phyloP scores from a whole-genome alignment of 2,888 invertebrate species.

The Odontothrips loti region DNA sequence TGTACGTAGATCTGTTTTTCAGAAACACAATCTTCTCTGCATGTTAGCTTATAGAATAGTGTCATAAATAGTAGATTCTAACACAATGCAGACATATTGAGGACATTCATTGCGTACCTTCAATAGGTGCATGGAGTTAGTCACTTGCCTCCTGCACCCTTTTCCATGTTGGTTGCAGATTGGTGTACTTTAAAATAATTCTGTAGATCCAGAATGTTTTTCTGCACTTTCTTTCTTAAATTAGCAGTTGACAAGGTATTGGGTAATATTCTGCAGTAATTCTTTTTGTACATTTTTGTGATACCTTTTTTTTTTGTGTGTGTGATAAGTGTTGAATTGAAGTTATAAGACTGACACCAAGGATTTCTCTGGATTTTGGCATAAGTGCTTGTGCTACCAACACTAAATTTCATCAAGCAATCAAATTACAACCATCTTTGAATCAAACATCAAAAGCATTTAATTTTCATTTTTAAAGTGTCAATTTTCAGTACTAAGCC shows the following conservation, averaged over 20 bases:
- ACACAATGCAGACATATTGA: too few species aligned
- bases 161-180: background rate
- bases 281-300: slow-evolving; percentile 27
- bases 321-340: slow-evolving; percentile 25
- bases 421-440: background rate
- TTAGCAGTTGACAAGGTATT: background rate
- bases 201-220: background rate
- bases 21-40: too few species aligned
- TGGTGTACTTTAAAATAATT: background rate
- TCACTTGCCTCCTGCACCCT: too few species aligned
- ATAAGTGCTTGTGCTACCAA: slow-evolving; percentile 5
- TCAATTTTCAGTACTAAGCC: background rate
- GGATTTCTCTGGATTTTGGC: slow-evolving; percentile 1
- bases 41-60: too few species aligned
- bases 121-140: too few species aligned
- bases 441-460: background rate
- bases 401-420: background rate
- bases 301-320: slow-evolving; percentile 5
- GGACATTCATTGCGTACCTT: too few species aligned
- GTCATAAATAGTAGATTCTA: too few species aligned
- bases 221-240: too few species aligned
- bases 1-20: too few species aligned
- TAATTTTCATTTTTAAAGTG: background rate
- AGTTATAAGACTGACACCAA: slow-evolving; percentile 21
- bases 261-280: slow-evolving; percentile 7